Evolutionary conservation across 37 sponge, comb jelly and placozoan species (phyloP).

Genomic region (Chondrosia reniformis): DNA sequence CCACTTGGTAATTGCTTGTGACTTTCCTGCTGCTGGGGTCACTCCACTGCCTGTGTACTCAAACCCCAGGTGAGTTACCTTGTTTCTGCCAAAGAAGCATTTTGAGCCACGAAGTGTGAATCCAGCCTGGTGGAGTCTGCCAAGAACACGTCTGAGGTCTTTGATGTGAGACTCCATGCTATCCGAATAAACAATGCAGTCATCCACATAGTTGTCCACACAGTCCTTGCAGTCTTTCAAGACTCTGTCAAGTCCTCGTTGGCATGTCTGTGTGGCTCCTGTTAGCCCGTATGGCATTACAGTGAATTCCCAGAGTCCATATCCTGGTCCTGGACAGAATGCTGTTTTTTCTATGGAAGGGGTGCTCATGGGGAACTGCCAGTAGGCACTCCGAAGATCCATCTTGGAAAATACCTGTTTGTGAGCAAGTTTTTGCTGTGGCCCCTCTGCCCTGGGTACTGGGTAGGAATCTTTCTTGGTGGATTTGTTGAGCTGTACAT

Average conservation of each 20-base stretch:
- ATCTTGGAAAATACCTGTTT: slow-evolving; percentile 8
- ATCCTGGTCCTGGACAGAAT: slow-evolving; percentile 22
- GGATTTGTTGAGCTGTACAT: not conserved
- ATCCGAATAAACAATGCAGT: slow-evolving; percentile 21
- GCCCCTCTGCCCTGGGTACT: slow-evolving; percentile 8
- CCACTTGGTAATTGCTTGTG: not conserved
- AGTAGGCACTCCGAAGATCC: not conserved
- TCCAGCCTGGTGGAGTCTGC: slow-evolving; percentile 10
- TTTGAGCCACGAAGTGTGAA: slow-evolving; percentile 8
- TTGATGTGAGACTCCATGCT: slow-evolving; percentile 18
- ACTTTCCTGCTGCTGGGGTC: not conserved
- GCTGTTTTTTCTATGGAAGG: slow-evolving; percentile 18
- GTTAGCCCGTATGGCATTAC: slow-evolving; percentile 22
- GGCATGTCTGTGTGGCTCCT: slow-evolving; percentile 21
- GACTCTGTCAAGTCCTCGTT: not conserved
- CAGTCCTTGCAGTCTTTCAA: slow-evolving; percentile 12
- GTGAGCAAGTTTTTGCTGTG: slow-evolving; percentile 12
- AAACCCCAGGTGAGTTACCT: not conserved
- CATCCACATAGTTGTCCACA: slow-evolving; percentile 20
- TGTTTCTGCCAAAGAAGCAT: slow-evolving; percentile 8
- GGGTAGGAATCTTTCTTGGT: not conserved
- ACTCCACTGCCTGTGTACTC: not conserved
- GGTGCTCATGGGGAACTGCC: slow-evolving; percentile 11
- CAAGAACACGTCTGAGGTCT: slow-evolving; percentile 3
- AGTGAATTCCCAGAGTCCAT: slow-evolving; percentile 24